Evolutionary conservation across 2,888 invertebrate genomes (phyloP), one percentile per base, ranked within the genome.

Genomic region (Mellilla xanthometata): DNA sequence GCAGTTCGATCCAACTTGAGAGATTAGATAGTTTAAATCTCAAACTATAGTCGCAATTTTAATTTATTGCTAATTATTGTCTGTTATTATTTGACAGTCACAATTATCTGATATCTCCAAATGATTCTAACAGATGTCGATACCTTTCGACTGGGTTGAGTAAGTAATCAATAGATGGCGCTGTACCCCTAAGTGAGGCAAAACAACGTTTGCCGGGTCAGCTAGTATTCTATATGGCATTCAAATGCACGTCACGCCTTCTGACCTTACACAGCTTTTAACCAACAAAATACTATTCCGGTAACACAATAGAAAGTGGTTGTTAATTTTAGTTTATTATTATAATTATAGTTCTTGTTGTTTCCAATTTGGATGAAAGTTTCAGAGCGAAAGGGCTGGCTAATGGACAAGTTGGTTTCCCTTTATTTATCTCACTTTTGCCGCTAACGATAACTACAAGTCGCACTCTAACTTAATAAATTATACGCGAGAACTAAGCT

Each of bases 401-500:
- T 54, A 54, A 54, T 52, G 52, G 54, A 42, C 44, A 41, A 50
- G 53, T 45, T 51, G 30, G 39, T 39, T 42, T 27, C 34, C 41
- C 49, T 49, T 42, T 58, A 52, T 56, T 50, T 53, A 58, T 53
- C 39, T 33, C 48, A 49, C 50, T 51, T 58, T 60, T 57, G 47
- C 35, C 35, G 23, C 56, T 68, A 58, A 62, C 45, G 56, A 56
- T 60, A 67, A 65, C 61, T 64, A 51, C 54, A 56, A 59, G 55
- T 56, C 59, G 61, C 59, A 64, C 66, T 72, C 55, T 45, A 45
- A 36, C 49, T 49, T 62, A 40, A 59, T 69, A 62, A 65, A 66
- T 70, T 5, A 67, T 54, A 46, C 49, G 46, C 50, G 45, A 42
- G 45, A 41, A 38, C 40, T 48, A 49, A 22, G n/a, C n/a, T n/a